A percentile compares a stretch with the other conserved stretches of the same genome.
Conservation (phyloP, 1,140 invertebrate genomes). For the Ceratitis capitata region DNA sequence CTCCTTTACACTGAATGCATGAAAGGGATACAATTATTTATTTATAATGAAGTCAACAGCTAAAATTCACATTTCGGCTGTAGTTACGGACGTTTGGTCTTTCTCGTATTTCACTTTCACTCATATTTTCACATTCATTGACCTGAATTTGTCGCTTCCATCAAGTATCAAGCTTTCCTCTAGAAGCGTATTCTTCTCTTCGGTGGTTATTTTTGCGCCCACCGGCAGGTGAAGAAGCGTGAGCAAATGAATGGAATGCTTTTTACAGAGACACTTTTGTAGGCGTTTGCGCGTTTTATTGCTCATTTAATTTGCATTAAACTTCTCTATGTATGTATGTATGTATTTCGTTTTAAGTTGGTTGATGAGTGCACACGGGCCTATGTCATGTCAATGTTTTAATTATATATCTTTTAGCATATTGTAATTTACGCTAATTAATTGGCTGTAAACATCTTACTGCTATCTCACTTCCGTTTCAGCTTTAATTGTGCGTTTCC, state of each 20-base stretch:
- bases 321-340: neutral
- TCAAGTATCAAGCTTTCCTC: neutral
- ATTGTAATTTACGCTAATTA: neutral
- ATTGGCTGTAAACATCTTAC: neutral
- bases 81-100: neutral
- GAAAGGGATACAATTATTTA: neutral
- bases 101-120: neutral
- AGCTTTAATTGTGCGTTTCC: slow-evolving; percentile 88
- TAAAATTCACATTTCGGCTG: neutral
- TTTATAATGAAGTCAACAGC: slow-evolving; percentile 24
- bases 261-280: neutral
- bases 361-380: neutral
- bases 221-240: neutral
- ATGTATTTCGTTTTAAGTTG: neutral
- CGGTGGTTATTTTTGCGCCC: neutral
- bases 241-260: neutral
- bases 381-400: neutral
- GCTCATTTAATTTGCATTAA: slow-evolving; percentile 32
- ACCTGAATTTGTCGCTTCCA: neutral
- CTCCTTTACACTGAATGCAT: neutral
- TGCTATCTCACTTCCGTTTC: slow-evolving; percentile 65
- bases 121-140: neutral
- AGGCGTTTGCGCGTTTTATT: slow-evolving; percentile 20
- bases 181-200: neutral
- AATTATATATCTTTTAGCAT: neutral